Base-by-base conservation (phyloP, 2,113 vertebrate species). In the Sclerurus mexicanus region DNA sequence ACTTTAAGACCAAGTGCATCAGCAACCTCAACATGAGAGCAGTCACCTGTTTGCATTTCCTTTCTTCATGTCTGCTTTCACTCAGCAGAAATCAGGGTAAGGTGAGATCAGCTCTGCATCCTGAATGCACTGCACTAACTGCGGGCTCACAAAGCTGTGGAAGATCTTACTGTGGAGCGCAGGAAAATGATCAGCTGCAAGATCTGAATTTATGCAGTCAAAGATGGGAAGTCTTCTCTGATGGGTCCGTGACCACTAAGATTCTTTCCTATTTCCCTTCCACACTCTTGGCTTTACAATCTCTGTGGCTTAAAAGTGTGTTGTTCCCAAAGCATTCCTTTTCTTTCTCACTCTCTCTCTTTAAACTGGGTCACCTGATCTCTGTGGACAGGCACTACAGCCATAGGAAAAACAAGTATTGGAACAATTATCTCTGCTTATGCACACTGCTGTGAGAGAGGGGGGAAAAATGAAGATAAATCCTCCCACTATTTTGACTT, bases 381-480 rank as follows among this genome's bases (percentile, higher is more conserved):
- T 67, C 37, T 24, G 40, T 18, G 52, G 55, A 31, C 28, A 79
- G 30, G 8, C 42, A 47, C 46, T 18, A 46, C 15, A 80, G 23
- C 33, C 40, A 40, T 16, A 35, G 28, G 17, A 40, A 66, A 87
- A 90, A 33, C 4, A 55, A 55, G 39, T n/a, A 56, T 66, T 80
- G 37, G 46, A 60, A 46, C 4, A 13, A 39, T 35, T 40, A 30
- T 40, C 7, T 66, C 33, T 79, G 82, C 10, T 59, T 90, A 35
- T 10, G 7, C 33, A 35, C 15, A n/a, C 7, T 4, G 2, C 37
- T 39, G 62, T 0, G 1, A n/a, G 37, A n/a, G 22, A 3, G 1
- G 6, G 3, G 4, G 4, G 16, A 24, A 16, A 14, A 35, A 12
- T 31, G 10, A 40, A 62, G 47, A 31, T 6, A 76, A 67, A 85